Evolutionary conservation across 2,888 invertebrate genomes (phyloP).

Genomic region (Drosophila siamana): DNA sequence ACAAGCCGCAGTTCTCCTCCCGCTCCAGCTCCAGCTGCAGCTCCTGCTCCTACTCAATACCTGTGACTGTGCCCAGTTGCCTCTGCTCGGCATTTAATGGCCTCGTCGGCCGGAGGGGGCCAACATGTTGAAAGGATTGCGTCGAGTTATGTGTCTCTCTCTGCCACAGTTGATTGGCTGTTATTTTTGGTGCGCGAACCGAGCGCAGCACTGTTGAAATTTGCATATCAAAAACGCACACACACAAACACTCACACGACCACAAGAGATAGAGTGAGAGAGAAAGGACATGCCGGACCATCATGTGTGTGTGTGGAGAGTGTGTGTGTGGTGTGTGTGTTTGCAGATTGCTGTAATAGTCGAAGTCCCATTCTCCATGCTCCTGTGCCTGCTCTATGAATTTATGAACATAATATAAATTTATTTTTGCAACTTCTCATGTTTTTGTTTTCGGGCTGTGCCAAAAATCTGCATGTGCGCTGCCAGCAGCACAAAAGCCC

Average conservation of each 20-base stretch:
- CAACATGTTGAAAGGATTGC: constrained; percentile 79
- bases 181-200: constrained; percentile 77
- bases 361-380: constrained; percentile 30
- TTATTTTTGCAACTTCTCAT: constrained; percentile 83
- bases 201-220: constrained; percentile 70
- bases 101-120: constrained; percentile 52
- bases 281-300: constrained; percentile 44
- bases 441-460: constrained; percentile 71
- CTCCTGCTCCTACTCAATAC: not conserved
- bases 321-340: constrained; percentile 60
- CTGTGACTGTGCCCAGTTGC: constrained; percentile 30
- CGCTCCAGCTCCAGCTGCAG: constrained; percentile 13
- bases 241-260: not conserved
- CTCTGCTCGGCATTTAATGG: constrained; percentile 62
- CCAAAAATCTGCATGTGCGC: constrained; percentile 73
- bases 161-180: constrained; percentile 80
- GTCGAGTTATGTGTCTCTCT: constrained; percentile 60
- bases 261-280: constrained; percentile 5
- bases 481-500: constrained; percentile 43
- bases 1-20: constrained; percentile 66
- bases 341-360: constrained; percentile 67
- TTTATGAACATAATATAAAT: constrained; percentile 85
- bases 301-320: constrained; percentile 58
- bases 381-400: constrained; percentile 71
- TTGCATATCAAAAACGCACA: constrained; percentile 77